Percentiles rank a stretch among this genome's conserved stretches.
phyloP scores from a whole-genome alignment of 2,888 invertebrate genomes.

The Chrysodeixis includens region DNA sequence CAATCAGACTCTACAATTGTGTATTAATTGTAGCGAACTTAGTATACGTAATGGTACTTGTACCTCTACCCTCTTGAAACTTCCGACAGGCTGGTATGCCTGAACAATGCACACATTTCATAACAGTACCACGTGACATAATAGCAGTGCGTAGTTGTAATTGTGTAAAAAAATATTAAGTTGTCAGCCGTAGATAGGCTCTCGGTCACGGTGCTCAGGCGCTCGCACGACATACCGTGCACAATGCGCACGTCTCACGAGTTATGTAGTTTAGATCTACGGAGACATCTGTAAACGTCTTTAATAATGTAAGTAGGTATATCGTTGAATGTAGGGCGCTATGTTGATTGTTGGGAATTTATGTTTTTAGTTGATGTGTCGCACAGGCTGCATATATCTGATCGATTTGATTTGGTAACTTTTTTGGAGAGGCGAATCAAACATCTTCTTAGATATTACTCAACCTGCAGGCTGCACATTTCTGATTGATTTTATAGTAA shows the following conservation, averaged over 20 bases:
- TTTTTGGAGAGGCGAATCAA: no score
- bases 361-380: no score
- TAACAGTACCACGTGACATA: conserved; percentile 16
- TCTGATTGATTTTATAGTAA: no score
- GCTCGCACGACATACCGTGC: conserved; percentile 68
- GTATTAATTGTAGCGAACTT: no score
- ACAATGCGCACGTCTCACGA: conserved; percentile 65
- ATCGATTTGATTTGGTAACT: no score
- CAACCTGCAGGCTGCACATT: no score
- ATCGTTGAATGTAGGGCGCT: neutral
- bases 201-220: conserved; percentile 63
- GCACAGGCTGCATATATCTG: no score
- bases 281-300: conserved; percentile 45
- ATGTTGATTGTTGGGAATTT: neutral
- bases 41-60: neutral
- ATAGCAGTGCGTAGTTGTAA: conserved; percentile 4
- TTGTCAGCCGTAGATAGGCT: conserved; percentile 48
- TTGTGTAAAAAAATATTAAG: conserved; percentile 39
- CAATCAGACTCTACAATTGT: neutral
- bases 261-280: conserved; percentile 54
- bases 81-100: neutral
- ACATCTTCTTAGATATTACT: no score
- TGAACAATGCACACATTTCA: neutral
- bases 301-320: conserved; percentile 19
- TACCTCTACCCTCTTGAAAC: neutral